Evolutionary conservation across 2,888 invertebrate species (phyloP), one percentile per base, ranked within the genome.

Genomic region (Rosalia funebris): DNA sequence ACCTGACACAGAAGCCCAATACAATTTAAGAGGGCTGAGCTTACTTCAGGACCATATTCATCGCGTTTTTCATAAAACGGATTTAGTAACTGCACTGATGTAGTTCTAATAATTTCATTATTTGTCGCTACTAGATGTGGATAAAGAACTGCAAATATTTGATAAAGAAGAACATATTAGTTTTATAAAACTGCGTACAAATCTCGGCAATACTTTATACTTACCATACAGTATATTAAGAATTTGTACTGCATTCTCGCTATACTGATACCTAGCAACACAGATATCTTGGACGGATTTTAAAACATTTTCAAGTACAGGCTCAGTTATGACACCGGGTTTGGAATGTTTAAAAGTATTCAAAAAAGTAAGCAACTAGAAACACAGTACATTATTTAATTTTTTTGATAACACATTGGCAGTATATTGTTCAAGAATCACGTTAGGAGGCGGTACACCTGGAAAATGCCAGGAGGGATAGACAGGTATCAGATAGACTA

Each of bases 11-110:
- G 74, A 57, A 71, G 65, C 44, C 77, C 74, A n/a, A 84, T 69
- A 50, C 83, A 83, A 16, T 81, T 72, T 1, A 84, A 66, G 44
- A 83, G 76, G 10, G 78, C 75, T n/a, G 80, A 62, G 15, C 79
- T 71, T 15, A 81, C 75, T 11, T 75, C 50, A 1, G 82, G 78
- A 5, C 84, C 83, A 66, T 81, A 83, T 57, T 66, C 66, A 9
- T 60, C 20, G 31, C 64, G 62, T 32, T 71, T 60, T 7, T 65
- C 41, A 63, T 73, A 79, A 71, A 80, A 79, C 1, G 74, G 71
- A 57, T 69, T 55, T 32, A 78, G 57, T 44, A 77, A 57, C n/a
- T 45, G 57, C 32, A 77, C 65, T 25, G 70, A 66, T 36, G 31
- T 37, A n/a, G 9, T 55, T 62, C 66, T 70, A 25, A 57, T 41